A percentile compares a stretch with the other conserved stretches of the same genome.
Conservation (phyloP, 2,113 vertebrate genomes). For the Prinia subflava region DNA sequence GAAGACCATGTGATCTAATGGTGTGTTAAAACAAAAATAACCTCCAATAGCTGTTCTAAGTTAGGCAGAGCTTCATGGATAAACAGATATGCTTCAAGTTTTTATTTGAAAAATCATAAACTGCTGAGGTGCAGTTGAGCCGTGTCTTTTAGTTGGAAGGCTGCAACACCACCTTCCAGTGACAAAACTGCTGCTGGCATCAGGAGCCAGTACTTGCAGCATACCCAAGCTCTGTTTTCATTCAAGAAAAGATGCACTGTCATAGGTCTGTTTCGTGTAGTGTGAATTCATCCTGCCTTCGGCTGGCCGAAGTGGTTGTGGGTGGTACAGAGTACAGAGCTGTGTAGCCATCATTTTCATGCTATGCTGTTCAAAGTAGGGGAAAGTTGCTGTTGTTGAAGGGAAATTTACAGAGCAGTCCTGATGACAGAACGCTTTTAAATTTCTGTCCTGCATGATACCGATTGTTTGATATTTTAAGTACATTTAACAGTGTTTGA, state of each 20-base stretch:
- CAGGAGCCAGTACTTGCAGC: not conserved
- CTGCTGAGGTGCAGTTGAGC: not conserved
- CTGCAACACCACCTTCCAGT: not conserved
- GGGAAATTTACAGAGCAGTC: not conserved
- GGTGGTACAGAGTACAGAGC: not conserved
- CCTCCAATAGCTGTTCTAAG: not conserved
- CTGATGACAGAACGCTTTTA: fast-evolving
- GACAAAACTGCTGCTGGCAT: not conserved
- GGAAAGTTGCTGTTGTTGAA: not conserved
- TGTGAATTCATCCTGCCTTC: not conserved
- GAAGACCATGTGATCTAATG: not conserved
- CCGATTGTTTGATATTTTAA: not conserved
- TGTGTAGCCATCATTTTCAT: not conserved
- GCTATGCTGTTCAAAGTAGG: not conserved
- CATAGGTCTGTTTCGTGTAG: not conserved
- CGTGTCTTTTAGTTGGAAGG: not conserved
- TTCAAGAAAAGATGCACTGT: not conserved
- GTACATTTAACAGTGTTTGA: not conserved
- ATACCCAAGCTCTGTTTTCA: not conserved
- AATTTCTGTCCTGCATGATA: not conserved
- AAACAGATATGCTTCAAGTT: not conserved
- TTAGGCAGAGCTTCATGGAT: not conserved
- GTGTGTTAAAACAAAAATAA: not conserved
- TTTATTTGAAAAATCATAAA: not conserved
- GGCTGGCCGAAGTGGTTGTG: not conserved